A percentile compares a stretch with the other conserved stretches of the same genome.
Evolutionary conservation across 30 jellyfish, hydroid and myxozoan genomes (phyloP).

Genomic region (Aurelia sp.): DNA sequence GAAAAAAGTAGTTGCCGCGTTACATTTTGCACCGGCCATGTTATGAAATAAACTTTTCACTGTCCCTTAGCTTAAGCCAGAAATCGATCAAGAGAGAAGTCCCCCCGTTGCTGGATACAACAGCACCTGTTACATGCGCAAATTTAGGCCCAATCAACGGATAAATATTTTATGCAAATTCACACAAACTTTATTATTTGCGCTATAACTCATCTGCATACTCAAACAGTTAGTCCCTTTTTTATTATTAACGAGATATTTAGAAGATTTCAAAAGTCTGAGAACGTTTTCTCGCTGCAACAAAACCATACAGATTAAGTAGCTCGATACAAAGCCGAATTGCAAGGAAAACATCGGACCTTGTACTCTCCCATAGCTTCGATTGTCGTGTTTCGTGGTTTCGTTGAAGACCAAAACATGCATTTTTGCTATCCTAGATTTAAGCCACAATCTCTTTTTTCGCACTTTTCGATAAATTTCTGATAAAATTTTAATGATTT

Average conservation of each 20-base stretch:
- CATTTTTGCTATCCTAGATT: background rate
- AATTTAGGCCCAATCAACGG: conserved; percentile 3
- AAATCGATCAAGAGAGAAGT: background rate
- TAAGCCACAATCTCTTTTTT: conserved; percentile 16
- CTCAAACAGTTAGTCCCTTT: conserved; percentile 27
- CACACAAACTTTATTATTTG: conserved; percentile 11
- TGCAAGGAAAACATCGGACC: too few relatives aligned
- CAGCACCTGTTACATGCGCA: conserved; percentile 43
- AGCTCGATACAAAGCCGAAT: too few relatives aligned
- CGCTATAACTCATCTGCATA: conserved; percentile 41
- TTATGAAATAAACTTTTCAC: too few relatives aligned
- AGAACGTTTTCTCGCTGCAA: conserved; percentile 20
- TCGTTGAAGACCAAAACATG: conserved; percentile 1
- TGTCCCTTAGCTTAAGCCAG: background rate
- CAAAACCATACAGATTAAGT: background rate
- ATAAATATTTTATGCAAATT: conserved; percentile 19
- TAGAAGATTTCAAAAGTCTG: conserved; percentile 7
- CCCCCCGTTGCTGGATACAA: conserved; percentile 14
- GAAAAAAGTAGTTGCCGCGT: too few relatives aligned
- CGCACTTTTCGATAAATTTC: background rate
- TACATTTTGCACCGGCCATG: too few relatives aligned
- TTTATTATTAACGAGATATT: conserved; percentile 32
- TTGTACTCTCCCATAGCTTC: too few relatives aligned
- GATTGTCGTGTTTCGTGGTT: conserved; percentile 15
- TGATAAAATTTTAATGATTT: conserved; percentile 7